These are phyloP conservation scores for Eidolon helvum DNA, from an alignment of 2,113 vertebrate genomes.

Conservation along the genomic window DNA sequence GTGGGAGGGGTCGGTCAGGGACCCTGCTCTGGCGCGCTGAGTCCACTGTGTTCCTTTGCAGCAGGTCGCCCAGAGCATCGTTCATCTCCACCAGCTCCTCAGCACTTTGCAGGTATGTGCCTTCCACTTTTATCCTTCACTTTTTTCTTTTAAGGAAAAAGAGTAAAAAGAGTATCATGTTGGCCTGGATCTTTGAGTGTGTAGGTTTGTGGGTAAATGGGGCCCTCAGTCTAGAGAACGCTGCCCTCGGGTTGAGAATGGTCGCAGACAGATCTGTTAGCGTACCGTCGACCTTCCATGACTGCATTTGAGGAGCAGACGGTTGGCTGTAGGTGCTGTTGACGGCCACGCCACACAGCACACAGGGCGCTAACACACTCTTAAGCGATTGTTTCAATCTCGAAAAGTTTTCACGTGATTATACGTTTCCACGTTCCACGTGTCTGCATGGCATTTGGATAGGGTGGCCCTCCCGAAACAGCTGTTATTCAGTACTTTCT, in stretches of 20 bases:
- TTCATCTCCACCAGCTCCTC: conserved; percentile 92
- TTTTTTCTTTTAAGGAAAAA: background rate
- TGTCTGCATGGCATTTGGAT: background rate
- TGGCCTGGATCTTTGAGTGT: background rate
- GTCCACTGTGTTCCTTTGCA: conserved; percentile 69
- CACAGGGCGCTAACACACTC: rapidly evolving
- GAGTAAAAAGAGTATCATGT: rapidly evolving
- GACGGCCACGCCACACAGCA: background rate
- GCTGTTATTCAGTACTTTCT: background rate
- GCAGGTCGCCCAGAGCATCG: conserved; percentile 92
- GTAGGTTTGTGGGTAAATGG: background rate
- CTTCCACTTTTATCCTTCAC: background rate
- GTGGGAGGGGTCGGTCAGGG: background rate
- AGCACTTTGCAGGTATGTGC: conserved; percentile 90
- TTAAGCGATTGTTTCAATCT: background rate
- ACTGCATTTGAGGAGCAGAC: background rate
- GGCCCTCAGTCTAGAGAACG: background rate
- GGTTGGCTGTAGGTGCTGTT: background rate
- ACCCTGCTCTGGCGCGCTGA: background rate
- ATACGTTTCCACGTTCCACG: rapidly evolving
- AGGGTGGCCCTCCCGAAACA: background rate
- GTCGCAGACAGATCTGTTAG: background rate
- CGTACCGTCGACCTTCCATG: rapidly evolving
- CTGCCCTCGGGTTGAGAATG: background rate
- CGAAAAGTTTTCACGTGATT: background rate